Percentiles rank a stretch among this genome's conserved stretches.
Evolutionary conservation across 1,140 invertebrate species (phyloP).

Genomic region (Caenorhabditis remanei): DNA sequence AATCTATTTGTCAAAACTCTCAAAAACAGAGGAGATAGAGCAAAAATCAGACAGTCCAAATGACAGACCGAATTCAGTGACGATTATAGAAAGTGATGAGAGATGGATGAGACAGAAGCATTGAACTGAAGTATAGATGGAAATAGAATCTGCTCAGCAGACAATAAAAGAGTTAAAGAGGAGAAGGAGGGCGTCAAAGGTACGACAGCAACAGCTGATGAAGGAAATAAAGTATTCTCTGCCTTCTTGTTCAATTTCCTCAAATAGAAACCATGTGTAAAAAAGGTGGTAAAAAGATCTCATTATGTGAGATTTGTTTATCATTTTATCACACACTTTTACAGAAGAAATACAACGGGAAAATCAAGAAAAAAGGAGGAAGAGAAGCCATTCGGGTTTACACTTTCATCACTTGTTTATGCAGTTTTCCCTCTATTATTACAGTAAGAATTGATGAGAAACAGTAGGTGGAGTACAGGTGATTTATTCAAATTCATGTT

Average conservation of each 20-base stretch:
- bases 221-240: neutral
- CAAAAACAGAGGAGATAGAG: neutral
- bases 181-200: too few species aligned
- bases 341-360: neutral
- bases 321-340: constrained; percentile 41
- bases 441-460: neutral
- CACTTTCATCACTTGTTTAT: constrained; percentile 25
- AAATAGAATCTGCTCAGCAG: too few species aligned
- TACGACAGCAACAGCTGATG: too few species aligned
- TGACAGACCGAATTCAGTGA: neutral
- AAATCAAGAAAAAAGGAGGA: neutral
- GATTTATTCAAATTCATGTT: constrained; percentile 21
- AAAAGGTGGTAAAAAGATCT: constrained; percentile 43
- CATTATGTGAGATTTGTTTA: constrained; percentile 16
- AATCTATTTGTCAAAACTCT: neutral
- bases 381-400: neutral
- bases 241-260: constrained; percentile 22
- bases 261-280: constrained; percentile 17
- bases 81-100: neutral
- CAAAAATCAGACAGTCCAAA: constrained; percentile 8
- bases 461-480: too few species aligned
- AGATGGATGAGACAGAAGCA: neutral
- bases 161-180: too few species aligned
- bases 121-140: neutral
- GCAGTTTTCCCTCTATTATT: constrained; percentile 19